Evolutionary conservation across 1,140 invertebrate genomes (phyloP), one percentile per base, ranked within the genome.

Genomic region (Rhagoletis pomonella): DNA sequence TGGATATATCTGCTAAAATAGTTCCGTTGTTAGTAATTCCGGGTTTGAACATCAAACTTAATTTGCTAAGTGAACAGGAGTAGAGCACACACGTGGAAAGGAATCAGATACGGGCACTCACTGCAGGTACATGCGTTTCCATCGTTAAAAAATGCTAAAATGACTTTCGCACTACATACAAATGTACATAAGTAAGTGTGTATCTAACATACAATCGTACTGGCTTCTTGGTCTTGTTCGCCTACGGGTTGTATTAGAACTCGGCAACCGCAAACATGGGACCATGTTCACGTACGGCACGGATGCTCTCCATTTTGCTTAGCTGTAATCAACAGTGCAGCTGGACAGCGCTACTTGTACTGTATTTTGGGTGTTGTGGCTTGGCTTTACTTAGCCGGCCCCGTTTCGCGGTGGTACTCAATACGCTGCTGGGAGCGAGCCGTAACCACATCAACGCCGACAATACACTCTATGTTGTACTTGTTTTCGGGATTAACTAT

Each of bases 281-380:
- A 81, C 73, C n/a, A 17, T 81, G 44, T 5, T 55, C 73, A 81
- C 55, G 4, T 0, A 81, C 73, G 19, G 3, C 47, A 55, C 73
- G 44, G 1, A 81, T 19, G 3, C 47, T n/a, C 73, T 6, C 5
- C 73, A 81, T 42, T 29, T 2, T 29, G 73, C 73, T 81, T 29
- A 55, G 73, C n/a, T 81, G 73, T 81, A 81, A 81, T 81, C 73
- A 81, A 81, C 47, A 19, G 44, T 12, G 47, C 42, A 44, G 55
- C 10, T n/a, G 73, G 73, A 81, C n/a, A 55, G 47, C 29, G 29
- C 3, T 81, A n/a, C 73, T 29, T 10, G 47, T 47, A 55, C 6
- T 42, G 29, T 29, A 81, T 4, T 81, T 58, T 58, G 73, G 19
- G 6, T 81, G 73, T 17, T 81, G 47, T 81, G 73, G 73, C 73